phyloP scores from a whole-genome alignment of 2,888 invertebrate genomes.

The Lithophane leautieri region DNA sequence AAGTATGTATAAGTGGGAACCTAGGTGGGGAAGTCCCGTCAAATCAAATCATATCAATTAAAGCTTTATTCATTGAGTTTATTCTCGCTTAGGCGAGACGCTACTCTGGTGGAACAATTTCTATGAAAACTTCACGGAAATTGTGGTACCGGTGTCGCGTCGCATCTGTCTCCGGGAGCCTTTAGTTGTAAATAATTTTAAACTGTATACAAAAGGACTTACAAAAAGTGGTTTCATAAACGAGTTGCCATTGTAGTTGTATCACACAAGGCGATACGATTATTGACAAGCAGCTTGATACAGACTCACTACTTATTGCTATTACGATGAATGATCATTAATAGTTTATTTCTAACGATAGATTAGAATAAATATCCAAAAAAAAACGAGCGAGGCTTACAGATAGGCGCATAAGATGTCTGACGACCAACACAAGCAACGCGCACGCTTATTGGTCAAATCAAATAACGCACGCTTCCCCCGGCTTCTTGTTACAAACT shows the following conservation, averaged over 20 bases:
- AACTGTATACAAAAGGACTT: background rate
- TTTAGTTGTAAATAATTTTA: background rate
- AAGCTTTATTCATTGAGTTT: background rate
- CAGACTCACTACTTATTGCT: background rate
- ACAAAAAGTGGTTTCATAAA: background rate
- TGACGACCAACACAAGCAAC: too few species aligned
- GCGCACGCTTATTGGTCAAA: too few species aligned
- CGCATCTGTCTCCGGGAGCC: too few species aligned
- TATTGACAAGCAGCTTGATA: background rate
- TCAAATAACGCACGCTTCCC: too few species aligned
- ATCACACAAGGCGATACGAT: background rate
- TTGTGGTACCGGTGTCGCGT: too few species aligned
- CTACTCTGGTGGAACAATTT: too few species aligned
- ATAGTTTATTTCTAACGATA: background rate
- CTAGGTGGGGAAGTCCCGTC: background rate
- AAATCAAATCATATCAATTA: background rate
- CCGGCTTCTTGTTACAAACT: too few species aligned
- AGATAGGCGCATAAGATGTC: too few species aligned
- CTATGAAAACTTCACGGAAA: too few species aligned
- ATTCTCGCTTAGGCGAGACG: background rate
- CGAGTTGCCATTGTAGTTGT: background rate
- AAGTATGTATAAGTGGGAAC: background rate
- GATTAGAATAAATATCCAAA: too few species aligned
- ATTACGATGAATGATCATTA: background rate
- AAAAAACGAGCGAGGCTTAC: too few species aligned